Evolutionary conservation across 64 coral and sea anemone genomes (phyloP).

Genomic region (Platygyra sinensis): DNA sequence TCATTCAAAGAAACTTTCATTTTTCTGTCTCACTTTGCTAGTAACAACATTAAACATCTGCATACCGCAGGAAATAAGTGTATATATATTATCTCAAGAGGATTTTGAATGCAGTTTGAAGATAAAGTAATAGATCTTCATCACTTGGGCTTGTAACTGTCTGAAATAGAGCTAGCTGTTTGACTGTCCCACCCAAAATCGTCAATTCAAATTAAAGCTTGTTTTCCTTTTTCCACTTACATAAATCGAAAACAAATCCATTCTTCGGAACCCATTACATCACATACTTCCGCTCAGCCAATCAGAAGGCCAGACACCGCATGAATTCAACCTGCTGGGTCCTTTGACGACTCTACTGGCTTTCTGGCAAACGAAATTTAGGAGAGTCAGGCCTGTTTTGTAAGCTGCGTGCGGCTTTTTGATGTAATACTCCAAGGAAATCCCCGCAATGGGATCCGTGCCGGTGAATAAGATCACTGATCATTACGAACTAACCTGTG

Average conservation of each 20-base stretch:
- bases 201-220: neutral
- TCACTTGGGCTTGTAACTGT: no score
- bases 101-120: neutral
- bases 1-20: neutral
- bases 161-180: no score
- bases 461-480: conserved; percentile 83
- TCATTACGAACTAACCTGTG: conserved; percentile 83
- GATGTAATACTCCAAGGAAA: neutral
- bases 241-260: neutral
- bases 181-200: neutral
- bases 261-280: conserved; percentile 1
- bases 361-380: neutral
- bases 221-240: neutral
- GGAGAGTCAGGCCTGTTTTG: neutral
- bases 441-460: conserved; percentile 67
- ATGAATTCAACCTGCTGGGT: conserved; percentile 38
- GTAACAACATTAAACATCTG: no score
- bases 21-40: neutral
- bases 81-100: neutral
- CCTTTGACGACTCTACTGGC: neutral
- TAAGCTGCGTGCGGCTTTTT: neutral
- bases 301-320: neutral
- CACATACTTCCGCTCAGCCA: neutral
- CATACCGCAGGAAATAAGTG: neutral
- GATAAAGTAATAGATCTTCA: neutral